Base-by-base conservation (phyloP, 2,797 vertebrate genomes). In the Amblyopsis hoosieri region DNA sequence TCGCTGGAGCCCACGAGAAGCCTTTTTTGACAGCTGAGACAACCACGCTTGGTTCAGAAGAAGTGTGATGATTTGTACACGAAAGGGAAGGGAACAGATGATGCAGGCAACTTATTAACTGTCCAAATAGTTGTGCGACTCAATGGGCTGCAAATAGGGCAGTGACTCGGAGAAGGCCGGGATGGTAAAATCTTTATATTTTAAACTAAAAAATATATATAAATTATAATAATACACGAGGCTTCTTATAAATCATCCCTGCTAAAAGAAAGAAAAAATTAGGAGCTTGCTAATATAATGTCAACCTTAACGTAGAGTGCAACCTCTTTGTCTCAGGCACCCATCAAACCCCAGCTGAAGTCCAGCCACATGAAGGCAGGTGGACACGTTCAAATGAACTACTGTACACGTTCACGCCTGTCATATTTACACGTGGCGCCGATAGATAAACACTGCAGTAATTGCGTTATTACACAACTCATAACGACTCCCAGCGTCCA, bases 401-500 rank as follows among this genome's bases (percentile, higher is more conserved):
- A 65, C 23, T 29, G 23, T 29, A 29, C 54, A 72, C 67, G 68
- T 64, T 66, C 51, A 74, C 80, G 80, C 73, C 66, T 29, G 23
- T 29, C 23, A 82, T 86, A 85, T 88, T 86, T 83, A 79, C 78
- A 71, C 29, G 23, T 80, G 67, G 71, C 46, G 2, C 56, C 12
- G 64, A 56, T 70, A 78, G 84, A 89, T 89, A 87, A 87, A 85
- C 82, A 80, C 71, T 79, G 57, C 54, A 67, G 67, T 88, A 85
- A 90, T 85, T 84, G 74, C 66, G 58, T 68, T 42, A 75, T 88
- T 85, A 72, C 74, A 71, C 76, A 64, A 77, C 85, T 85, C 72
- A 62, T 85, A 77, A 85, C 82, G 70, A 80, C 81, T 74, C 75
- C 72, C 31, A 19, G 67, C 78, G 62, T 77, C 71, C 80, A 90